Conservation (phyloP, 1,140 invertebrate genomes). For the Octopus sinensis region DNA sequence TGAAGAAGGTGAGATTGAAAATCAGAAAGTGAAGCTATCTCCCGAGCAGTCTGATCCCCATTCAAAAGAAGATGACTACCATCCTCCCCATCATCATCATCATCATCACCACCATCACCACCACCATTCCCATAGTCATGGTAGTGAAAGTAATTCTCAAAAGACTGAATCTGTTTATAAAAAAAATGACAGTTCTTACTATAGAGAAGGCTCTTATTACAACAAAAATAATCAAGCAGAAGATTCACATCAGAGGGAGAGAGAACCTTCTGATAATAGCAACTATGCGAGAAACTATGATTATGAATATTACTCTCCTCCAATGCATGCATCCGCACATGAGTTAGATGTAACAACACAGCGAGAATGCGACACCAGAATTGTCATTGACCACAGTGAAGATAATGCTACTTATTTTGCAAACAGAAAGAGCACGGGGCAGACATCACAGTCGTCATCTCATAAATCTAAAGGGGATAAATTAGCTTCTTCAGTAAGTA, state of each 20-base stretch:
- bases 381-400: background rate
- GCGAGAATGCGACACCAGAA: background rate
- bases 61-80: background rate
- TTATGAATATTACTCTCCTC: background rate
- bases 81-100: background rate
- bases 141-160: background rate
- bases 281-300: background rate
- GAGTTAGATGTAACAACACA: background rate
- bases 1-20: constrained; percentile 51
- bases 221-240: background rate
- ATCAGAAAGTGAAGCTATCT: constrained; percentile 23
- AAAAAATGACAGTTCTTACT: background rate
- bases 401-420: background rate
- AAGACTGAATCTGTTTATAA: background rate
- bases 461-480: background rate
- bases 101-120: background rate
- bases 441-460: background rate
- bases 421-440: background rate
- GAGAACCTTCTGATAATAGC: background rate
- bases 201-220: background rate
- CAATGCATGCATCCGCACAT: background rate
- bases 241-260: background rate
- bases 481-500: background rate
- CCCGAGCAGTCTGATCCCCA: background rate
- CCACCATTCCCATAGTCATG: background rate